Base-by-base conservation (phyloP, 1,140 invertebrate genomes). In the Leptinotarsa lineolata region DNA sequence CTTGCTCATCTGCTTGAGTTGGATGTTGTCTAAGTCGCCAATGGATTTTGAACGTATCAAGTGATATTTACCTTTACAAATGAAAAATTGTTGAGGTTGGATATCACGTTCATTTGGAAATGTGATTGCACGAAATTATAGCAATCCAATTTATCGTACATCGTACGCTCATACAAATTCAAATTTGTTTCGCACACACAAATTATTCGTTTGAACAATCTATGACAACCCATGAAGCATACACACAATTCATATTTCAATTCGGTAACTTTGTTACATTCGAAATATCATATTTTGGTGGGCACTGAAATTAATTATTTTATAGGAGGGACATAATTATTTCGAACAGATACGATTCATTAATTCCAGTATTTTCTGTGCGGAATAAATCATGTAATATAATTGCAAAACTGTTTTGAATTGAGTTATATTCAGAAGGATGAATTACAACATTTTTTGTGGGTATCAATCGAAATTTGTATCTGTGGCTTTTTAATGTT, bases 171-270 rank as follows among this genome's bases (percentile, higher is more conserved):
- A 54, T 54, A 54, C 48, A 54, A 54, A 64, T 64, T 64, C 24
- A 64, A 64, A 64, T 64, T 15, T 64, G 24, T 30, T 8, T n/a
- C n/a, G 24, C 61, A n/a, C 20, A 63, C 61, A 16, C 61, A 21
- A 64, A 64, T 64, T 22, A 30, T 21, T 64, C n/a, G 61, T 64
- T 64, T 64, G 61, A 64, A 64, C 61, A 64, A 64, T n/a, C 15
- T 64, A 22, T 64, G 61, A 64, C 61, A 20, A 15, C 24, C 61
- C 15, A 54, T 54, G 61, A 15, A 64, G 61, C 20, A 64, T 64
- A 64, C 20, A 21, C 61, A 21, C 61, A 64, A 64, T 64, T 64
- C 15, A 64, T 64, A 64, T 64, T 64, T 64, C 24, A 64, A 64
- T 64, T 64, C 61, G 24, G 61, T 20, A 64, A 64, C 24, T 64